Evolutionary conservation across 2,113 vertebrate species (phyloP), one percentile per base, ranked within the genome.

Genomic region (Ochotona curzoniae): DNA sequence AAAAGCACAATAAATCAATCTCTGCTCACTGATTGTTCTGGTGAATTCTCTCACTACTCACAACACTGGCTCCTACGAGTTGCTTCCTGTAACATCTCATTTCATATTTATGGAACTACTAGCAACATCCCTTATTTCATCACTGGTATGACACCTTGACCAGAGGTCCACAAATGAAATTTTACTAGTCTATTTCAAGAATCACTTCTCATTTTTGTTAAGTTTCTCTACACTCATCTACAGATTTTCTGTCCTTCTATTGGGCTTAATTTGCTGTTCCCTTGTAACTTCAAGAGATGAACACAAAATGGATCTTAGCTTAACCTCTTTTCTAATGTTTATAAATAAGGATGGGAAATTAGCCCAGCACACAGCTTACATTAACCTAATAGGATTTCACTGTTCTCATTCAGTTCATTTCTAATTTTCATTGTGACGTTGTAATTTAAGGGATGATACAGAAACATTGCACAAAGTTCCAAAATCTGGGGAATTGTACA

Each of bases 281-380:
- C 79, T 89, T 75, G 64, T 74, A 95, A 91, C 20, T 69, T 81
- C 47, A 47, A 91, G 35, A 76, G 1, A 54, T 57, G 6, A 7
- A 75, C 1, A 69, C 1, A 78, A 3, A 90, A 7, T 60, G 9
- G 18, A 87, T 38, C 26, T 71, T 35, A 63, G 13, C 7, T 90
- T 90, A 81, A 67, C 79, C 76, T 84, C 32, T 86, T 86, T 89
- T 63, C 23, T 69, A 85, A 35, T 30, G 82, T 32, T 14, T 64
- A 57, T 9, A 71, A 75, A 0, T 47, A 23, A 93, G 28, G 66
- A 51, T 92, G 92, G n/a, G 94, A 85, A 83, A 83, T 74, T 89
- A 91, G 88, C 84, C 89, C 81, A 91, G 83, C 89, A 64, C 32
- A 86, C 28, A 89, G 87, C 61, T 93, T 90, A 88, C 26, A 64